A percentile compares a stretch with the other conserved stretches of the same genome.
Evolutionary conservation across 2,797 vertebrate species (phyloP).

Genomic region (Malacoctenus gilli): DNA sequence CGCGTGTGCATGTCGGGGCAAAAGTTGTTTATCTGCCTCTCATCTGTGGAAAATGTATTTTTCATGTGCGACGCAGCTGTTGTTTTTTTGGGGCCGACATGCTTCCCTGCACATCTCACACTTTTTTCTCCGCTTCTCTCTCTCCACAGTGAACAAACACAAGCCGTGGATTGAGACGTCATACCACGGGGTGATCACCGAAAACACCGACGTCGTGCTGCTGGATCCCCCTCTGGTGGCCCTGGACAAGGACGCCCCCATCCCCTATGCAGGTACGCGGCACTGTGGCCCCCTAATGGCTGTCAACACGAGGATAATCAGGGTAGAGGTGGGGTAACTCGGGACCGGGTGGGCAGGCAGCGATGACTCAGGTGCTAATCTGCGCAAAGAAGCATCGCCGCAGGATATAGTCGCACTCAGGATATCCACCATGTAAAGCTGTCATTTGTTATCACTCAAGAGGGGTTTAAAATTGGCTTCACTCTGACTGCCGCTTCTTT

Average conservation of each 20-base stretch:
- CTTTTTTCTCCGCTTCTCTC: slow-evolving; percentile 23
- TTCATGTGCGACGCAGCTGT: background rate
- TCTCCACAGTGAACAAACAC: slow-evolving; percentile 92
- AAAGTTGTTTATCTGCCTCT: too few relatives aligned
- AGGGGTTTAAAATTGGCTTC: slow-evolving; percentile 38
- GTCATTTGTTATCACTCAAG: slow-evolving; percentile 41
- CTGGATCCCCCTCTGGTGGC: slow-evolving; percentile 95
- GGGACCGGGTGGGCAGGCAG: slow-evolving; percentile 6
- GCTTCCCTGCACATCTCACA: slow-evolving; percentile 1
- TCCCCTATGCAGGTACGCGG: slow-evolving; percentile 92
- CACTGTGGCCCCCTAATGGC: background rate
- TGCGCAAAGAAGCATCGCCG: slow-evolving; percentile 19
- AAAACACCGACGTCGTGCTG: slow-evolving; percentile 93
- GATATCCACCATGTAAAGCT: slow-evolving; percentile 41
- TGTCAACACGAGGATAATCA: slow-evolving; percentile 9
- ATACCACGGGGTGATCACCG: slow-evolving; percentile 94
- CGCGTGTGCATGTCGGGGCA: too few relatives aligned
- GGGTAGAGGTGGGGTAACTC: slow-evolving; percentile 3
- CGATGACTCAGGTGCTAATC: slow-evolving; percentile 50
- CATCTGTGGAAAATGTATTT: background rate
- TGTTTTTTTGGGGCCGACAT: background rate
- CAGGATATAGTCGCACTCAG: slow-evolving; percentile 32
- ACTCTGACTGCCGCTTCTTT: slow-evolving; percentile 40
- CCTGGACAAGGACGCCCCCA: slow-evolving; percentile 95
- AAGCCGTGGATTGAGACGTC: slow-evolving; percentile 99